Conservation (phyloP, 2,888 invertebrate species). For the Cryptocheilus praepositus region DNA sequence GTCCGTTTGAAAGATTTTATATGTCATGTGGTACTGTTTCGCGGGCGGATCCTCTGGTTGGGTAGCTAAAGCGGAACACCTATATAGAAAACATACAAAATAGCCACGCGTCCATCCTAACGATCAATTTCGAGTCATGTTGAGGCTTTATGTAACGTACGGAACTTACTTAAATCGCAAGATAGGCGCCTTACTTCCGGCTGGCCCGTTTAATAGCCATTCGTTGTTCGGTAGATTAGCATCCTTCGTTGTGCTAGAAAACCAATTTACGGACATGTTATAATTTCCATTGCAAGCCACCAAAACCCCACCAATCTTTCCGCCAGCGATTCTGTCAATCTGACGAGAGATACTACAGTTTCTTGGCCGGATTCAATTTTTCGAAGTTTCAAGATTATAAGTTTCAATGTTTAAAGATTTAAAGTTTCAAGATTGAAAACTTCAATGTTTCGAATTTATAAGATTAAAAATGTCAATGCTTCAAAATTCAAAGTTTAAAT, state of each 20-base stretch:
- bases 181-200: constrained; percentile 65
- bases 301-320: no score
- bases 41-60: constrained; percentile 72
- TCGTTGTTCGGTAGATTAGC: constrained; percentile 62
- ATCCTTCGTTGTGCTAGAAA: constrained; percentile 65
- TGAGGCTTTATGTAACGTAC: neutral
- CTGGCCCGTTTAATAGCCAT: constrained; percentile 68
- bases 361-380: no score
- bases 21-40: constrained; percentile 82
- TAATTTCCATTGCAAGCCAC: no score
- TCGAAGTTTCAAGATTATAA: no score
- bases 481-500: no score
- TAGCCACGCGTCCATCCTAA: neutral
- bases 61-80: constrained; percentile 71
- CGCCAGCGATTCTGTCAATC: no score
- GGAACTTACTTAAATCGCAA: constrained; percentile 70
- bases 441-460: no score
- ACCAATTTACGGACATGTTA: constrained; percentile 11
- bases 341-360: no score
- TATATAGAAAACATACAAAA: constrained; percentile 33
- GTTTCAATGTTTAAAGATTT: no score
- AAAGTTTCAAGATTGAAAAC: no score
- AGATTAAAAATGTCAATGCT: no score
- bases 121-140: constrained; percentile 13
- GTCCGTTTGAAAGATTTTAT: constrained; percentile 88